These are phyloP conservation scores for Tryphoninae sp. DNA, from an alignment of 2,888 invertebrate species.

Conservation along the genomic window DNA sequence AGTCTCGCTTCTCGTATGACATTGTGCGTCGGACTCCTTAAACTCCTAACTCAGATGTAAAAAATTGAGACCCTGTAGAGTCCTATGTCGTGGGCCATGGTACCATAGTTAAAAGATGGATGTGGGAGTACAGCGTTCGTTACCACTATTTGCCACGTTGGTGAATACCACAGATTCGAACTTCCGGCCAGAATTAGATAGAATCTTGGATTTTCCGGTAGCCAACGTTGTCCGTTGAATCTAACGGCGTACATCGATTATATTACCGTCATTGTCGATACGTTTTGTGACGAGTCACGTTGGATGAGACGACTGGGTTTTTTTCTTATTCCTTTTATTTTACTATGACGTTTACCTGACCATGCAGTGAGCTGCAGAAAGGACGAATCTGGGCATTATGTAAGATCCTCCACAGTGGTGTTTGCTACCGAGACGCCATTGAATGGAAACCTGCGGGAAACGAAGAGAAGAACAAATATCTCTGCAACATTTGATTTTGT, in stretches of 20 bases:
- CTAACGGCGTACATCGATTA: slow-evolving; percentile 37
- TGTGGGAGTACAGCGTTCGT: slow-evolving; percentile 73
- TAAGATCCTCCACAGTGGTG: slow-evolving; percentile 76
- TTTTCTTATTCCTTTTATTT: slow-evolving; percentile 22
- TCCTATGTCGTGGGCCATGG: slow-evolving; percentile 75
- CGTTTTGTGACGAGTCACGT: slow-evolving; percentile 43
- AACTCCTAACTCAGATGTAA: slow-evolving; percentile 46
- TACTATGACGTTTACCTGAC: slow-evolving; percentile 70
- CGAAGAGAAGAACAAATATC: slow-evolving; percentile 3
- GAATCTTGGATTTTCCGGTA: slow-evolving; percentile 67
- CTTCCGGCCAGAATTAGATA: slow-evolving; percentile 72
- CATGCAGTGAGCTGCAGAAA: slow-evolving; percentile 78
- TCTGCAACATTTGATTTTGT: neutral
- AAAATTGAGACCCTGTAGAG: slow-evolving; percentile 72
- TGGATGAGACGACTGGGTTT: neutral
- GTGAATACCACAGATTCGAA: slow-evolving; percentile 70
- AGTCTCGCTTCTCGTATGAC: slow-evolving; percentile 10
- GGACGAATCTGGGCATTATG: slow-evolving; percentile 72
- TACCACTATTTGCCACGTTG: slow-evolving; percentile 71
- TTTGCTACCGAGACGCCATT: slow-evolving; percentile 66
- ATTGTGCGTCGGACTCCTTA: neutral
- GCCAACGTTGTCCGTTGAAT: slow-evolving; percentile 61
- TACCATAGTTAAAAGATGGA: slow-evolving; percentile 66
- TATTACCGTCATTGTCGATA: neutral
- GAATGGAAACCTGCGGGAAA: slow-evolving; percentile 68